Evolutionary conservation across 2,797 vertebrate genomes (phyloP).

Genomic region (Chelon labrosus): DNA sequence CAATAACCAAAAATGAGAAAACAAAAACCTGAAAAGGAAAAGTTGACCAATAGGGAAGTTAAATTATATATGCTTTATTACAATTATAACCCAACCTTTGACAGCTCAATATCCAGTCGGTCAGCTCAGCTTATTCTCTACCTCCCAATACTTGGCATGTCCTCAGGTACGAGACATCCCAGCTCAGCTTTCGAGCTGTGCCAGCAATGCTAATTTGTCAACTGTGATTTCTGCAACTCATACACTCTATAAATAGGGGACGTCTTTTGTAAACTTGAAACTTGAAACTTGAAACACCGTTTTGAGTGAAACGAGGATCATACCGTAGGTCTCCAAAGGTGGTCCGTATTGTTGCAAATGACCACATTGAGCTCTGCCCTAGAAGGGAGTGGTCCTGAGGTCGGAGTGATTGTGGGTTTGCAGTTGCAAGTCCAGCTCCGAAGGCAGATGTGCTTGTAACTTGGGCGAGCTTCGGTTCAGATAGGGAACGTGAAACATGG

Average conservation of each 20-base stretch:
- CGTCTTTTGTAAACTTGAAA: background rate
- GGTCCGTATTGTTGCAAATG: constrained; percentile 64
- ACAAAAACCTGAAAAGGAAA: background rate
- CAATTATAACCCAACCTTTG: constrained; percentile 1
- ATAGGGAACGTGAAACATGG: constrained; percentile 68
- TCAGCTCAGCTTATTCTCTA: constrained; percentile 41
- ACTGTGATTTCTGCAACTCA: constrained; percentile 13
- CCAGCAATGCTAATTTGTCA: constrained; percentile 10
- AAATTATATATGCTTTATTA: constrained; percentile 15
- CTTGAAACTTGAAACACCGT: background rate
- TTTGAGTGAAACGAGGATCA: constrained; percentile 23
- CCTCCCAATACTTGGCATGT: constrained; percentile 43
- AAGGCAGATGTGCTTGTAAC: constrained; percentile 68
- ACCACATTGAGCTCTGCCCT: constrained; percentile 54
- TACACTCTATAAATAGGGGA: background rate
- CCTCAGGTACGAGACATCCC: constrained; percentile 15
- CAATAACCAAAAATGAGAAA: constrained; percentile 21
- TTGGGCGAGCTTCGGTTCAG: constrained; percentile 49
- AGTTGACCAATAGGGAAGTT: background rate
- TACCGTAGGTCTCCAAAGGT: constrained; percentile 57
- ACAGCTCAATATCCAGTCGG: constrained; percentile 4
- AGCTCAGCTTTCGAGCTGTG: constrained; percentile 20
- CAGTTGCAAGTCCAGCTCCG: constrained; percentile 42
- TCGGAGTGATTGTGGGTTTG: constrained; percentile 67
- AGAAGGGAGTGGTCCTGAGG: constrained; percentile 74